Base-by-base conservation (phyloP, 2,113 vertebrate genomes). In the Hemiscyllium ocellatum region DNA sequence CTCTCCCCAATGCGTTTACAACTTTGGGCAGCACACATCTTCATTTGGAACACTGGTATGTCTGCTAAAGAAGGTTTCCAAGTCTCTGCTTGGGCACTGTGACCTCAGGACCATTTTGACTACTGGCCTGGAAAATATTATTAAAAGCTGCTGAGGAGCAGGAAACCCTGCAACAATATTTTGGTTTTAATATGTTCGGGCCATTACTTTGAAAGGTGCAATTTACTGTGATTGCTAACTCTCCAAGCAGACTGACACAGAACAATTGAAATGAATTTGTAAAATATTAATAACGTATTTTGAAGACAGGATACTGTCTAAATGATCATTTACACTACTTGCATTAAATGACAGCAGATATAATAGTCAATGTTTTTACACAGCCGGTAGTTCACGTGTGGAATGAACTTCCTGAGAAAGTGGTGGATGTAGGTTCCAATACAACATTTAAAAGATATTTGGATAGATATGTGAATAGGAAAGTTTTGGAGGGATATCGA, bases 221-320 rank as follows among this genome's bases (percentile, higher is more conserved):
- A 3, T 47, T 26, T 56, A 0, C 85, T 29, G 85, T 26, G 65
- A 12, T 90, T 65, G 87, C 87, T 33, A 65, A 90, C 50, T 65
- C 87, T 56, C 56, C 56, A 52, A 90, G 52, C 61, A 56, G 65
- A 90, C 61, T 90, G 52, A 90, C 87, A 90, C 33, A 61, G 29
- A 90, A 26, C 52, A 65, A n/a, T 61, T 19, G 50, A 90, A 90
- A 90, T 90, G 56, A 90, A 65, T 65, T 61, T 90, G 52, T 90
- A 90, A 90, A 90, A 65, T 90, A 90, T n/a, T 61, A 89, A 56
- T 56, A 56, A 56, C 56, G 13, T 89, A 47, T 89, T 56, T 89
- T 89, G 15, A 89, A 89, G 86, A 56, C 50, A 89, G 83, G 42
- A 24, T 52, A 12, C 86, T 89, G 86, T 56, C 24, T 89, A 89